Base-by-base conservation (phyloP, 2,797 vertebrate genomes). In the Lithobates sylvaticus region DNA sequence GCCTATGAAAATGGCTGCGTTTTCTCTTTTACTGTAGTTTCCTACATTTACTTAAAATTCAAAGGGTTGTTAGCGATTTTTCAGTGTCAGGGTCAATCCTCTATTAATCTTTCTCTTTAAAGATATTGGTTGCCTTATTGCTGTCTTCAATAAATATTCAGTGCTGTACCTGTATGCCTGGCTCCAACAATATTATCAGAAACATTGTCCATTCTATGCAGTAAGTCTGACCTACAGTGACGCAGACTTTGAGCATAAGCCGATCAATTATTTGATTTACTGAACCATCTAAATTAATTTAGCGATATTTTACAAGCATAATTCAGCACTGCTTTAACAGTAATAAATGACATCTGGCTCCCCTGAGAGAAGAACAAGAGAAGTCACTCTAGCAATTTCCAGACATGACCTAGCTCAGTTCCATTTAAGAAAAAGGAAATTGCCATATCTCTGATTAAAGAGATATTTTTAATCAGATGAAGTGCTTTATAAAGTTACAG, bases 391-490 rank as follows among this genome's bases (percentile, higher is more conserved):
- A 90, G 91, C 88, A 90, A 90, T 92, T 90, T 89, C 90, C 91
- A 93, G 91, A 89, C 91, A 84, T 88, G 90, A 90, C 91, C 90
- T 86, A 88, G 90, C 89, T 90, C 90, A 88, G 88, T 91, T 93
- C 91, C 91, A 91, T 94, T 93, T 93, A 90, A 90, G 88, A 91
- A 90, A 91, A 72, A 89, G 92, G 92, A 93, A 94, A 93, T 91
- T 90, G 92, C 91, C 91, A 90, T 91, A 91, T 93, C 90, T 91
- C 90, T 94, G 92, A 94, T 94, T 94, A 94, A 94, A 91, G 90
- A 81, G 90, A 90, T 91, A 89, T 90, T 91, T 36, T 93, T 93
- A 94, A 94, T 94, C 92, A 93, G 91, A 91, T 90, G 90, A 92
- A 94, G 93, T 93, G 92, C 92, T 89, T 92, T 84, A 86, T 89